A percentile compares a stretch with the other conserved stretches of the same genome.
Conservation (phyloP, 2,797 vertebrate genomes). For the Lateolabrax maculatus region DNA sequence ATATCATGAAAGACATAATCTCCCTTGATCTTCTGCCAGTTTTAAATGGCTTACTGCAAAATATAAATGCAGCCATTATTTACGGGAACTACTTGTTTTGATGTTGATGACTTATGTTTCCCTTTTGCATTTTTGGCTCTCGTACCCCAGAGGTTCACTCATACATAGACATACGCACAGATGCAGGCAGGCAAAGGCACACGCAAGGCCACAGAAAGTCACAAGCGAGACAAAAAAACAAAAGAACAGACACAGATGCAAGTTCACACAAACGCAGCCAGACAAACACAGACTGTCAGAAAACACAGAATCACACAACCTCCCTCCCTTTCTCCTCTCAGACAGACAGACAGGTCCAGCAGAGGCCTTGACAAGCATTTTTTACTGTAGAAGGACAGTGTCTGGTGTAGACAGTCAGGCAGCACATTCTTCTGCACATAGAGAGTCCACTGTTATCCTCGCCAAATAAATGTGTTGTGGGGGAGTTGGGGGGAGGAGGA, state of each 20-base stretch:
- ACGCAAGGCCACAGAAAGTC: constrained; percentile 27
- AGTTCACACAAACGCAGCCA: constrained; percentile 43
- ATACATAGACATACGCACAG: constrained; percentile 35
- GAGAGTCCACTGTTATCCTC: constrained; percentile 58
- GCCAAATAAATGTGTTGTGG: constrained; percentile 67
- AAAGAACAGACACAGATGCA: constrained; percentile 23
- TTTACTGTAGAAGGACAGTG: constrained; percentile 63
- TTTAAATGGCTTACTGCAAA: constrained; percentile 81
- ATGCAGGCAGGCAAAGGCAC: constrained; percentile 19
- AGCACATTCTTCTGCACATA: constrained; percentile 69
- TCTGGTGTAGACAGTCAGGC: constrained; percentile 62
- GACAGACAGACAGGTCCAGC: constrained; percentile 56
- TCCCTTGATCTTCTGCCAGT: constrained; percentile 82
- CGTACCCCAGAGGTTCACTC: constrained; percentile 57
- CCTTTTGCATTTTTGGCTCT: constrained; percentile 65
- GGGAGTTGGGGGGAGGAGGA: constrained; percentile 11
- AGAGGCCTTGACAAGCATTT: constrained; percentile 41
- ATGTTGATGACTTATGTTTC: constrained; percentile 76
- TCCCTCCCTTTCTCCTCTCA: constrained; percentile 26
- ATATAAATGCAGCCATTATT: constrained; percentile 75
- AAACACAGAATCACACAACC: constrained; percentile 44
- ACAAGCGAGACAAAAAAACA: constrained; percentile 13
- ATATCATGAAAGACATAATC: constrained; percentile 77
- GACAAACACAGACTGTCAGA: constrained; percentile 29
- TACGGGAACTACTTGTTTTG: constrained; percentile 75